Base-by-base conservation (phyloP, 2,888 invertebrate species). In the Stratiomys singularior region DNA sequence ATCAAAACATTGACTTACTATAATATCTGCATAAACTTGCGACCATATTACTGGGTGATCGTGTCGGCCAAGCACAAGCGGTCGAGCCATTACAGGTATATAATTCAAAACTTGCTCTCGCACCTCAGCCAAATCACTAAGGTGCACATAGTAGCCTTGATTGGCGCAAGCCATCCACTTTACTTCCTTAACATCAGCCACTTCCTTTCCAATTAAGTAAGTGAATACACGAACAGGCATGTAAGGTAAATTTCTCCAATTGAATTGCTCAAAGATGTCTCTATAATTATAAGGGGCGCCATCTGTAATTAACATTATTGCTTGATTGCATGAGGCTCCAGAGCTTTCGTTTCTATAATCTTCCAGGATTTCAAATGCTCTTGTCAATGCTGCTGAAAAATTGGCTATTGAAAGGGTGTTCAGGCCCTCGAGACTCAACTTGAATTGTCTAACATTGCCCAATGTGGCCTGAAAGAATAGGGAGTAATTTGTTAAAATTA, bases 151-250 rank as follows among this genome's bases (percentile, higher is more conserved):
- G 87, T 94, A 98, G 13, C 98, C 98, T 81, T 96, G 93, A 88
- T 99, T 99, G 27, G 94, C 94, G 87, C 99, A 99, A 71, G 99
- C 99, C 97, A 99, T 99, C 96, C 96, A 97, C 85, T 96, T 94
- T 81, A 98, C 95, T 85, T 98, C 96, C 81, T 95, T 90, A 71
- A 96, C 94, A 87, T 99, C 98, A 44, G 96, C 94, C 79, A 94
- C 94, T 89, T 96, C 96, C 85, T 95, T 91, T 81, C 98, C 99
- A 88, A 99, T 98, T 84, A 99, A 90, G 89, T 98, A 99, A 56
- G 99, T 98, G 89, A 99, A 99, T 81, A 99, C 94, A 82, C 99
- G 90, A 69, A 98, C 97, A 83, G 97, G 93, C 88, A 94, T 93
- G 77, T 92, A 92, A 0, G 90, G 89, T 82, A 90, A 87, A 81